Evolutionary conservation across 2,888 invertebrate genomes (phyloP).

Genomic region (Sclerodermus sp.): DNA sequence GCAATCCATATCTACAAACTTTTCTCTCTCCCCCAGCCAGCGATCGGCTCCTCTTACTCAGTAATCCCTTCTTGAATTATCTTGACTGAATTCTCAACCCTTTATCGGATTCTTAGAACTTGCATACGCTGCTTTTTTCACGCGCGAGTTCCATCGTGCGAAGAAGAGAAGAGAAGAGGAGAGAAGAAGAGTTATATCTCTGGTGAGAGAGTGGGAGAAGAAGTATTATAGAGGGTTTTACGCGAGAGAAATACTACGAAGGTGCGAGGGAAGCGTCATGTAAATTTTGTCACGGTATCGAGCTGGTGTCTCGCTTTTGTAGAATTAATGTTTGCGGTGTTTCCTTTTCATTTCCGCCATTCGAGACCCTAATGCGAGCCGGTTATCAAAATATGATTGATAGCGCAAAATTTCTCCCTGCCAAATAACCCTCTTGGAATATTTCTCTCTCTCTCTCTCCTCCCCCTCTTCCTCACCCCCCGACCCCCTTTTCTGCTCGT

Average conservation of each 20-base stretch:
- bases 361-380: slow-evolving; percentile 7
- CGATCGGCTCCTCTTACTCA: no score
- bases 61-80: no score
- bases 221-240: not conserved
- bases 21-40: no score
- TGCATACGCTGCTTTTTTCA: no score
- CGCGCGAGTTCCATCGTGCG: no score
- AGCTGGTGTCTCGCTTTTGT: slow-evolving; percentile 26
- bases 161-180: no score
- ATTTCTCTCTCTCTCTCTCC: not conserved
- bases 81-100: no score
- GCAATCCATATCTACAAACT: no score
- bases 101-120: no score
- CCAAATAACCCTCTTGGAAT: not conserved
- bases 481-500: no score
- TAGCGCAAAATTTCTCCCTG: slow-evolving; percentile 8
- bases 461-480: no score
- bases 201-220: not conserved
- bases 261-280: slow-evolving; percentile 29
- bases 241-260: slow-evolving; percentile 15
- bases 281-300: slow-evolving; percentile 30
- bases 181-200: no score
- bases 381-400: slow-evolving; percentile 30
- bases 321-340: slow-evolving; percentile 36
- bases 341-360: slow-evolving; percentile 39